Conservation (phyloP, 2,888 invertebrate genomes). For the Hybos culiciformis region DNA sequence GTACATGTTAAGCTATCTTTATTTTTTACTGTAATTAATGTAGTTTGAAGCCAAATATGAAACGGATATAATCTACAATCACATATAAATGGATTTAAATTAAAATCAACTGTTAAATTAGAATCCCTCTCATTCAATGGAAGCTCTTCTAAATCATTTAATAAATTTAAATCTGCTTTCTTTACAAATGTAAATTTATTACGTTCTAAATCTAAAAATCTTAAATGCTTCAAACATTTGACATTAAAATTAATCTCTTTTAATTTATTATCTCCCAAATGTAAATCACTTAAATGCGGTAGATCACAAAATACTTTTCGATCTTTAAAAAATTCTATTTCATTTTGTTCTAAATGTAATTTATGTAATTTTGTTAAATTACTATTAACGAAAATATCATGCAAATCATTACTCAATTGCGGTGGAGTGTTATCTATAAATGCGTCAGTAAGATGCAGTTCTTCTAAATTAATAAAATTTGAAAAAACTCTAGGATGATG, state of each 20-base stretch:
- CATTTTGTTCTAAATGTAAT: slow-evolving; percentile 62
- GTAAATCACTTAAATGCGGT: slow-evolving; percentile 49
- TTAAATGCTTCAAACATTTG: slow-evolving; percentile 47
- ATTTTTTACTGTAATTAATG: slow-evolving; percentile 45
- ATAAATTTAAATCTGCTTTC: slow-evolving; percentile 40
- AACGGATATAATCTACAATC: slow-evolving; percentile 48
- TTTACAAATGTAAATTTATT: slow-evolving; percentile 48
- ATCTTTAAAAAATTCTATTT: slow-evolving; percentile 51
- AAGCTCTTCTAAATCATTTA: slow-evolving; percentile 41
- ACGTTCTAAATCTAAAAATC: slow-evolving; percentile 53
- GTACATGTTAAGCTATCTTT: slow-evolving; percentile 42
- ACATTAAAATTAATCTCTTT: slow-evolving; percentile 50
- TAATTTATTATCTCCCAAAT: slow-evolving; percentile 52
- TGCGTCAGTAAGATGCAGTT: slow-evolving; percentile 58
- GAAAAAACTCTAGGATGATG: slow-evolving; percentile 56
- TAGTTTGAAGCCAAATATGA: slow-evolving; percentile 47
- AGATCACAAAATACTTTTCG: slow-evolving; percentile 55
- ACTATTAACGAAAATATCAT: slow-evolving; percentile 55
- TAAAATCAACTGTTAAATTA: slow-evolving; percentile 46
- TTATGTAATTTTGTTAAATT: slow-evolving; percentile 51
- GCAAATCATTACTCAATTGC: slow-evolving; percentile 49
- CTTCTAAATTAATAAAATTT: slow-evolving; percentile 52
- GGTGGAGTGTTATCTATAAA: slow-evolving; percentile 51
- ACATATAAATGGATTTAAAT: slow-evolving; percentile 55
- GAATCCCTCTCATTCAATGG: slow-evolving; percentile 27